These are phyloP conservation scores for Theretra japonica DNA, from an alignment of 2,888 invertebrate species.

Conservation along the genomic window DNA sequence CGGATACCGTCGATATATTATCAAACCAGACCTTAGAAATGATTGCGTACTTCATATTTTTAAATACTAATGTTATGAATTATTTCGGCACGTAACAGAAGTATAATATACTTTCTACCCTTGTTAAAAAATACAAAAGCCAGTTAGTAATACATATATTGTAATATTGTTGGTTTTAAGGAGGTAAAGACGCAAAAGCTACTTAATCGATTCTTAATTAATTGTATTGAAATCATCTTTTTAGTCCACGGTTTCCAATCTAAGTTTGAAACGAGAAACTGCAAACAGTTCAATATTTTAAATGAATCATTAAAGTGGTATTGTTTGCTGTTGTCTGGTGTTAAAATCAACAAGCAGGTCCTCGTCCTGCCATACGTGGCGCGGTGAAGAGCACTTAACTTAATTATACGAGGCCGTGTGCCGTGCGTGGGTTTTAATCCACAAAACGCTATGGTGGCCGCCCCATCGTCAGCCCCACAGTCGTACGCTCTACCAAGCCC, in stretches of 20 bases:
- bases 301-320: background rate
- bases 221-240: background rate
- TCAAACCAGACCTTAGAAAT: too few relatives aligned
- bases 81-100: too few relatives aligned
- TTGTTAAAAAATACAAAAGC: too few relatives aligned
- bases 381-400: conserved; percentile 82
- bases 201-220: too few relatives aligned
- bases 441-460: conserved; percentile 55
- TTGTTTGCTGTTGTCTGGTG: conserved; percentile 60
- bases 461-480: conserved; percentile 50
- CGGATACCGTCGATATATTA: too few relatives aligned
- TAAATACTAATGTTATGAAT: too few relatives aligned
- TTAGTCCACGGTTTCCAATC: background rate
- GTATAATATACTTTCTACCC: too few relatives aligned
- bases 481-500: conserved; percentile 58
- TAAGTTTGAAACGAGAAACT: background rate
- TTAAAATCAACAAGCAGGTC: conserved; percentile 78
- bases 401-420: conserved; percentile 78
- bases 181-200: background rate
- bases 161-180: too few relatives aligned
- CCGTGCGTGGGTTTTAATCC: conserved; percentile 52
- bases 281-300: conserved; percentile 1
- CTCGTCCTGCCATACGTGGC: conserved; percentile 50
- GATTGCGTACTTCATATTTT: too few relatives aligned
- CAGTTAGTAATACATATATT: background rate